Evolutionary conservation across 2,888 invertebrate genomes (phyloP), one percentile per base, ranked within the genome.

Genomic region (Seira ritae): DNA sequence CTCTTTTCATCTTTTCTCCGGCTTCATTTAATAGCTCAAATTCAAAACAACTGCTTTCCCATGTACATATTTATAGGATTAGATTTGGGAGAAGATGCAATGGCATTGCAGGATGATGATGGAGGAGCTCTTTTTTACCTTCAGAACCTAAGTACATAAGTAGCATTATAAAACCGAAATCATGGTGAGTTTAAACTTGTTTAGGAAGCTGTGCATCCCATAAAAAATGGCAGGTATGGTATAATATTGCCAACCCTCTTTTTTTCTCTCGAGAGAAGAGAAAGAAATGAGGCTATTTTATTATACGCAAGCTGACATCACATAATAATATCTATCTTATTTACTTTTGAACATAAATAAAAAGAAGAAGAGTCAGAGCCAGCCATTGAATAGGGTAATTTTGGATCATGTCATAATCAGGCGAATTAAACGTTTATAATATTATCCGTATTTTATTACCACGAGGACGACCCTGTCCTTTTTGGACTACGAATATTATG

Each of bases 1-100:
- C 83, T 85, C 85, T 84, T 84, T 85, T 84, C 85, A 84, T 82
- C 86, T 81, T 55, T 55, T 70, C 77, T 73, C 80, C 68, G 68
- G 71, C 80, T 80, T 69, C 24, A 24, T 68, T 77, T 77, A 77
- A 77, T 77, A 77, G 77, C 69, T 76, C 67, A 69, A 76, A 76
- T 76, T 76, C 76, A 60, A 55, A 68, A 76, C 76, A 76, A 76
- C 68, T 69, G 74, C 66, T 74, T 55, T 55, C 55, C 17, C 55
- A 55, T 55, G 55, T 55, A 55, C 55, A 55, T 55, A 55, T 55
- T 55, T 55, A 55, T 55, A 12, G 17, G 55, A 55, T 55, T 55
- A 55, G 3, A 55, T 55, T 31, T 8, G 31, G 31, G 55, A 17
- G 55, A 3, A 42, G 6, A 42, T 42, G 12, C 42, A 8, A 12